Percentiles rank a stretch among this genome's conserved stretches.
Conservation (phyloP, 2,113 vertebrate genomes). For the Indicator indicator region DNA sequence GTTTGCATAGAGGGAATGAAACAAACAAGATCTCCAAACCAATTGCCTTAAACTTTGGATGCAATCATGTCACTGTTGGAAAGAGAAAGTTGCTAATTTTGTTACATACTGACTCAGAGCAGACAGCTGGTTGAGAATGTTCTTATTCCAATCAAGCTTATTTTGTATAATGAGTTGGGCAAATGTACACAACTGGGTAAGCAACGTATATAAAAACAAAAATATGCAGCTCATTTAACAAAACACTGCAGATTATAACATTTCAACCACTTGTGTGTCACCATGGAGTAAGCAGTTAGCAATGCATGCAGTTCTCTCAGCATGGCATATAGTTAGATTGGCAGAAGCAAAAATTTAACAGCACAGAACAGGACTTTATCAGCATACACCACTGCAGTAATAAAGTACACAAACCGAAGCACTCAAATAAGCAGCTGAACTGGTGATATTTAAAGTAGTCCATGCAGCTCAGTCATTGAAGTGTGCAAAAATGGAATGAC, state of each 20-base stretch:
- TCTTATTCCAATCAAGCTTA: slow-evolving; percentile 71
- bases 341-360: slow-evolving; percentile 46
- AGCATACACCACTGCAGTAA: slow-evolving; percentile 27
- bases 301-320: not conserved
- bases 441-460: slow-evolving; percentile 17
- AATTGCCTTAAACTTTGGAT: slow-evolving; percentile 67
- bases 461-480: slow-evolving; percentile 33
- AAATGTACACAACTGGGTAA: slow-evolving; percentile 71
- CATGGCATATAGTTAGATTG: not conserved
- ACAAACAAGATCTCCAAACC: slow-evolving; percentile 66
- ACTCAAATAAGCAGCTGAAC: slow-evolving; percentile 46
- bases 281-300: not conserved
- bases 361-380: slow-evolving; percentile 47
- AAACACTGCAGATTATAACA: slow-evolving; percentile 28
- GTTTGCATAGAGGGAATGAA: slow-evolving; percentile 56
- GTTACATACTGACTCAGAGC: slow-evolving; percentile 66
- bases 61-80: slow-evolving; percentile 63
- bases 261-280: not conserved
- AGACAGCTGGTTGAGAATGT: slow-evolving; percentile 71
- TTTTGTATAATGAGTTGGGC: slow-evolving; percentile 68
- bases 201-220: slow-evolving; percentile 69
- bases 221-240: slow-evolving; percentile 71
- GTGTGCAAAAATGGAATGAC: slow-evolving; percentile 56
- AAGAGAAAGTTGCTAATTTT: slow-evolving; percentile 71
- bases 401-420: slow-evolving; percentile 20